Conservation (phyloP, 2,797 vertebrate species). For the Sebastes minor region DNA sequence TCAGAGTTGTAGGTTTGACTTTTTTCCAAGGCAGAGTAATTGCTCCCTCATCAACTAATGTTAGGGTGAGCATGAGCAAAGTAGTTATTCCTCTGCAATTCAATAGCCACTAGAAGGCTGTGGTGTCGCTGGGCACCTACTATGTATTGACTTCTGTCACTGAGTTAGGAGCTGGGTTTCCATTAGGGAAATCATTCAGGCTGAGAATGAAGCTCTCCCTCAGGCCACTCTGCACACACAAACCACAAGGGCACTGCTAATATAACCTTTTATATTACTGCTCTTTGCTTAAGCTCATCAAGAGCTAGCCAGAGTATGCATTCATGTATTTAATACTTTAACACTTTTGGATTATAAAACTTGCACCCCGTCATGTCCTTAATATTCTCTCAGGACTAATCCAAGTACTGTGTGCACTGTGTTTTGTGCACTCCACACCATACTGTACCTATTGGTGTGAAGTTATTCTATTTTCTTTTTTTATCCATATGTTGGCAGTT, state of each 20-base stretch:
- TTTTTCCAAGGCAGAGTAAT: constrained; percentile 17
- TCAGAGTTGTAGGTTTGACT: background rate
- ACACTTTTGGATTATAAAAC: constrained; percentile 31
- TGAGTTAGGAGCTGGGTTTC: constrained; percentile 44
- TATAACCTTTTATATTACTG: constrained; percentile 37
- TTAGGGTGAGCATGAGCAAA: background rate
- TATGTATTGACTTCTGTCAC: constrained; percentile 51
- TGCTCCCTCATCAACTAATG: constrained; percentile 12
- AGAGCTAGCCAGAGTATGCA: constrained; percentile 1
- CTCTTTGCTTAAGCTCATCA: constrained; percentile 36
- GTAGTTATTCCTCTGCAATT: constrained; percentile 12
- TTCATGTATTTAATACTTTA: constrained; percentile 33
- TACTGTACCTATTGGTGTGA: background rate
- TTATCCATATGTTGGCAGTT: background rate
- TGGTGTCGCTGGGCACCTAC: constrained; percentile 24
- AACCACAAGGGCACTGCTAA: constrained; percentile 32
- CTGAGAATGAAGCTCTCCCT: constrained; percentile 50
- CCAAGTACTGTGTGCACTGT: background rate
- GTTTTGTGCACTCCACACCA: background rate
- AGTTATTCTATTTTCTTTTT: too few species aligned
- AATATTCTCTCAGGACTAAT: constrained; percentile 23
- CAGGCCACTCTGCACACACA: constrained; percentile 9
- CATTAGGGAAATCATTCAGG: constrained; percentile 65
- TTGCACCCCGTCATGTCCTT: constrained; percentile 14
- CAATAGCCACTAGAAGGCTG: constrained; percentile 22